Evolutionary conservation across 2,797 vertebrate species (phyloP), one percentile per base, ranked within the genome.

Genomic region (Chaunax sp.): DNA sequence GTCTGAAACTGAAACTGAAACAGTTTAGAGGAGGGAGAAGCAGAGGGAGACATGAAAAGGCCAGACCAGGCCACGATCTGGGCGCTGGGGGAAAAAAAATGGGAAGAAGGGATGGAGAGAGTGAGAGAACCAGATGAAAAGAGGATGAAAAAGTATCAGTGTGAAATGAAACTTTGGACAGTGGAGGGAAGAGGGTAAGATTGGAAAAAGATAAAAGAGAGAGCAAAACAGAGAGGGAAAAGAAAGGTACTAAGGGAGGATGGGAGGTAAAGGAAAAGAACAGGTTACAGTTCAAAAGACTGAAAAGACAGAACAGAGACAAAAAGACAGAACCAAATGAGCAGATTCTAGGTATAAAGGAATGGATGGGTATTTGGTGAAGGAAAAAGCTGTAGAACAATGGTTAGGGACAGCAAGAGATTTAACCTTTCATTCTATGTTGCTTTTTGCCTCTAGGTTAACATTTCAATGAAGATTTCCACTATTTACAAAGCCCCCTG

Each of bases 401-500:
- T 56, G 33, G 62, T 52, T 64, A 35, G 45, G 45, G 40, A 45
- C 64, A 63, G 71, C 7, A 33, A 74, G 75, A 77, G 86, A 80
- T 82, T 84, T 74, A 77, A 50, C 77, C 69, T 85, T 83, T 83
- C 38, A 55, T 46, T 82, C 61, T 59, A 69, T 67, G 75, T 75
- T 73, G 72, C 75, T 76, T 62, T 79, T 49, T 59, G 81, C 78
- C 82, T 76, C 53, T 53, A 63, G 87, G 80, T 66, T 61, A 62
- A 73, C 69, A 75, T 87, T 78, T 81, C 81, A 83, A 64, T 51
- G 38, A 74, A 80, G 81, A 81, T 83, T 85, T 83, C 30, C 73
- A 61, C 81, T 89, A 72, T 90, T 88, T 86, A 89, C 86, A 83
- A 85, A 87, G 78, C 84, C 75, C 65, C 69, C 69, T 63, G 70